These are phyloP conservation scores for Cettia cetti DNA, from an alignment of 2,113 vertebrate species.

Conservation along the genomic window DNA sequence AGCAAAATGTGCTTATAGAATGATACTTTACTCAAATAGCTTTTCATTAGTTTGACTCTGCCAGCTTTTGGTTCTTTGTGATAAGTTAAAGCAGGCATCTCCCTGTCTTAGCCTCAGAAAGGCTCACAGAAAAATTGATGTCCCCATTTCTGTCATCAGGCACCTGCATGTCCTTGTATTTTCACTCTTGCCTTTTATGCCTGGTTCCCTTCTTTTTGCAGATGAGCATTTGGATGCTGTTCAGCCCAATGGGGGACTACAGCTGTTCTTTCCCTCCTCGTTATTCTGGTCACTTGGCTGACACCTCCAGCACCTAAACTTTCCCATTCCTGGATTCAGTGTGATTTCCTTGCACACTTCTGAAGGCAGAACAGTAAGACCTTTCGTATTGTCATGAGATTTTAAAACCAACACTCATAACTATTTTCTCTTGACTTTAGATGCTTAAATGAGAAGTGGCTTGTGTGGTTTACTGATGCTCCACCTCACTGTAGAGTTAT, in stretches of 20 bases:
- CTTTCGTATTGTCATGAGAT: background rate
- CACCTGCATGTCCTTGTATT: background rate
- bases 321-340: background rate
- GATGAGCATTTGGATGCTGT: background rate
- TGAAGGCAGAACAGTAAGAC: background rate
- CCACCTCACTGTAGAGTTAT: background rate
- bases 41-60: background rate
- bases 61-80: background rate
- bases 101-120: background rate
- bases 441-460: background rate
- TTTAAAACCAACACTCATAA: background rate
- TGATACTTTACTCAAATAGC: background rate
- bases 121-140: background rate
- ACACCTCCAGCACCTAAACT: background rate
- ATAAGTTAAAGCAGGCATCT: background rate
- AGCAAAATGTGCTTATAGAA: background rate
- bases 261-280: background rate
- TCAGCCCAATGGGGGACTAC: background rate
- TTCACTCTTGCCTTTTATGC: background rate
- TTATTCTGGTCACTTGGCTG: background rate
- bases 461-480: background rate
- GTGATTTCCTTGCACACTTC: background rate
- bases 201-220: background rate
- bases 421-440: background rate
- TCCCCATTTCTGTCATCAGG: background rate